Conservation (phyloP, 2,888 invertebrate genomes). For the Syritta pipiens region DNA sequence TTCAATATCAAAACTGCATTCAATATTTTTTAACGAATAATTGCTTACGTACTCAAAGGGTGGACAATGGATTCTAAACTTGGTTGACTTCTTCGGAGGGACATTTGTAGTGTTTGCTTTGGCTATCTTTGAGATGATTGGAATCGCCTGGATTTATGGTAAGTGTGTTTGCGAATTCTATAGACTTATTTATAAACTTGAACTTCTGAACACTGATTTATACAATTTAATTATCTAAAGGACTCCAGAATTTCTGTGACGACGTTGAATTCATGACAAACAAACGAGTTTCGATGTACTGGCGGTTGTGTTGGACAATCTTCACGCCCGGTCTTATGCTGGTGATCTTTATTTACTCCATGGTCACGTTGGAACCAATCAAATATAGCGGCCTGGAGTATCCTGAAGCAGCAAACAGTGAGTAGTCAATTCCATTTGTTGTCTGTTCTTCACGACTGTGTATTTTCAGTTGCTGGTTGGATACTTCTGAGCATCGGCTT, state of each 20-base stretch:
- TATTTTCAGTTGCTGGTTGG: slow-evolving; percentile 81
- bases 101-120: slow-evolving; percentile 82
- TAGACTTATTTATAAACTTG: not conserved
- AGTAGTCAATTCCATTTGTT: too few relatives aligned
- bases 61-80: slow-evolving; percentile 82
- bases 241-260: slow-evolving; percentile 83
- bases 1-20: not conserved
- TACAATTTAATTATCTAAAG: slow-evolving; percentile 72
- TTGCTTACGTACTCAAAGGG: too few relatives aligned
- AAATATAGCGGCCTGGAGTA: slow-evolving; percentile 82
- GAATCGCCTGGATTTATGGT: slow-evolving; percentile 83
- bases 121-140: slow-evolving; percentile 81
- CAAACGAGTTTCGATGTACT: slow-evolving; percentile 84
- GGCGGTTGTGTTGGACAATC: slow-evolving; percentile 88
- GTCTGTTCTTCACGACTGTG: too few relatives aligned
- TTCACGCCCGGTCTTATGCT: slow-evolving; percentile 86
- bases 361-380: slow-evolving; percentile 82
- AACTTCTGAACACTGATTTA: not conserved
- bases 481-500: slow-evolving; percentile 80
- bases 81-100: slow-evolving; percentile 83
- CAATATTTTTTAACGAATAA: not conserved
- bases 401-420: slow-evolving; percentile 83
- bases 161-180: slow-evolving; percentile 59
- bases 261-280: slow-evolving; percentile 90
- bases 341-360: slow-evolving; percentile 85